Percentiles rank a stretch among this genome's conserved stretches.
phyloP scores from a whole-genome alignment of 92 coral and sea anemone species.

The Porites lobata region DNA sequence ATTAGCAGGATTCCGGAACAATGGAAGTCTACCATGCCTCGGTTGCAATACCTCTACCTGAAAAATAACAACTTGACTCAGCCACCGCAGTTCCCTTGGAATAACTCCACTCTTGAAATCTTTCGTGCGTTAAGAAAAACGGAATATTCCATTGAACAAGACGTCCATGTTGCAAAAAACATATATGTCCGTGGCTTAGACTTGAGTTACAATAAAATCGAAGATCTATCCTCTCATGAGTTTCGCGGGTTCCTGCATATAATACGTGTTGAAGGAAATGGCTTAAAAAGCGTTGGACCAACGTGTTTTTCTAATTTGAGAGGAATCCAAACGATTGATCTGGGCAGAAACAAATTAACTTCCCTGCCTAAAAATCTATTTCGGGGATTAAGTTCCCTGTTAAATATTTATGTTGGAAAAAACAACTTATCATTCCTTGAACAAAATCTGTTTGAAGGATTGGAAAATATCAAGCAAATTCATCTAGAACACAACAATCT shows the following conservation, averaged over 20 bases:
- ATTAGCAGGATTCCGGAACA: not conserved
- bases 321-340: constrained; percentile 20
- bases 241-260: constrained; percentile 18
- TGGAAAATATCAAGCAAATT: constrained; percentile 34
- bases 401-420: not conserved
- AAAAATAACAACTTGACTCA: not conserved
- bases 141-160: not conserved
- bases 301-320: constrained; percentile 2
- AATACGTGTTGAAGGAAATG: constrained; percentile 5
- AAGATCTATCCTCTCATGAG: not conserved
- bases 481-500: constrained; percentile 53
- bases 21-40: constrained; percentile 13
- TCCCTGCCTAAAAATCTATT: constrained; percentile 8
- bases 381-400: constrained; percentile 8
- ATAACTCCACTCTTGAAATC: constrained; percentile 1
- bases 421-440: constrained; percentile 61
- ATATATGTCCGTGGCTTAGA: not conserved
- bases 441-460: constrained; percentile 39
- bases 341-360: not conserved
- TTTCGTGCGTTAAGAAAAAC: constrained; percentile 6
- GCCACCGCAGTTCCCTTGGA: constrained; percentile 24
- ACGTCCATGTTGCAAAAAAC: not conserved
- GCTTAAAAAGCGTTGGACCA: constrained; percentile 1
- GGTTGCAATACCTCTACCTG: not conserved
- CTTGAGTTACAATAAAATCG: constrained; percentile 3